A percentile compares a stretch with the other conserved stretches of the same genome.
Conservation (phyloP, 2,113 vertebrate species). For the Gavialis gangeticus region DNA sequence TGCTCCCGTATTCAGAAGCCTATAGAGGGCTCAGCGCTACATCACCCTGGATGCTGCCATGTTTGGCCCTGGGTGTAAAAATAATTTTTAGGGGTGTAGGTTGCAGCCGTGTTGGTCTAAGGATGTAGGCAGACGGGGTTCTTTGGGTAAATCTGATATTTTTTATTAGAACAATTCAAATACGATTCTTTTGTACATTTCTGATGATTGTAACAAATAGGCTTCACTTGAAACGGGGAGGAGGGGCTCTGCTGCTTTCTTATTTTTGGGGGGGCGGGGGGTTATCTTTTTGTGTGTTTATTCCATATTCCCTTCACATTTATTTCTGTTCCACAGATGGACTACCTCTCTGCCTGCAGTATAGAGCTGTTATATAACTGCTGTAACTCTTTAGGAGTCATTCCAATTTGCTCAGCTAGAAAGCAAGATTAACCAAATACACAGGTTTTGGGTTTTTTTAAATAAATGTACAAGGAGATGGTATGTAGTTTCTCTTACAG, state of each 20-base stretch:
- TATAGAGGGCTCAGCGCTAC: not conserved
- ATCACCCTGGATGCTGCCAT: not conserved
- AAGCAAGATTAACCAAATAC: not conserved
- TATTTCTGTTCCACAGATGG: not conserved
- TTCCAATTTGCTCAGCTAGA: not conserved
- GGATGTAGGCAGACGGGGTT: too few species aligned
- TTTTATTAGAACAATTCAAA: not conserved
- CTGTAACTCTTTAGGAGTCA: slow-evolving; percentile 10
- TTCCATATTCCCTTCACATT: not conserved
- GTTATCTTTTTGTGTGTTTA: not conserved
- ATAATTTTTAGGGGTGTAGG: not conserved
- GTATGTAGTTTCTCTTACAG: not conserved
- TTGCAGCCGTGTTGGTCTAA: not conserved
- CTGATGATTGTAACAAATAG: not conserved
- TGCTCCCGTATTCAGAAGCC: not conserved
- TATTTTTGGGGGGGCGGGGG: not conserved
- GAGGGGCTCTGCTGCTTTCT: not conserved
- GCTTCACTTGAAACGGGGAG: not conserved
- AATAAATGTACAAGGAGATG: not conserved
- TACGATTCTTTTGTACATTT: not conserved
- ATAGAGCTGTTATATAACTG: not conserved
- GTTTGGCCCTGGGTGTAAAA: not conserved
- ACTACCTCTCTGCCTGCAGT: not conserved
- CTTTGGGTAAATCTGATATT: not conserved
- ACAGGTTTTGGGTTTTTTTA: not conserved